These are phyloP conservation scores for Endotricha flammealis DNA, from an alignment of 2,888 invertebrate genomes.

Conservation along the genomic window DNA sequence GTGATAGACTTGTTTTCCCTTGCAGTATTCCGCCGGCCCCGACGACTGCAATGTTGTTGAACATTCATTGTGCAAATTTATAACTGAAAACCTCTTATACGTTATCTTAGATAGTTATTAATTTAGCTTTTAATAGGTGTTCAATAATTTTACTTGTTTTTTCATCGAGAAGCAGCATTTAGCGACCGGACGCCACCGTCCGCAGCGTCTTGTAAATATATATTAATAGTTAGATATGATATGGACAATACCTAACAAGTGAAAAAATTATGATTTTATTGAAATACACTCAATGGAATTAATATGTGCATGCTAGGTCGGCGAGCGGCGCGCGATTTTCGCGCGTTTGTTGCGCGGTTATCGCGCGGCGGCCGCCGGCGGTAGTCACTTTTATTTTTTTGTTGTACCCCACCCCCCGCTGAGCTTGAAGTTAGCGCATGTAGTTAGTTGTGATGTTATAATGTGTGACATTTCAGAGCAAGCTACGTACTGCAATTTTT, in stretches of 20 bases:
- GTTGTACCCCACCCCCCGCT: slow-evolving; percentile 30
- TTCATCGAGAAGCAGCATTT: slow-evolving; percentile 54
- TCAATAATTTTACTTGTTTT: slow-evolving; percentile 62
- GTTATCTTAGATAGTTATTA: slow-evolving; percentile 69
- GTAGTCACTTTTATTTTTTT: slow-evolving; percentile 56
- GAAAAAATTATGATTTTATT: slow-evolving; percentile 70
- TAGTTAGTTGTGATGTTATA: slow-evolving; percentile 35
- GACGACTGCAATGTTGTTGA: slow-evolving; percentile 31
- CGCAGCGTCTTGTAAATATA: slow-evolving; percentile 61
- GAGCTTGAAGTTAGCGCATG: slow-evolving; percentile 49
- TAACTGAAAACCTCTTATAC: slow-evolving; percentile 59
- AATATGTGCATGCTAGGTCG: slow-evolving; percentile 53
- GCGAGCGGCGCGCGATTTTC: slow-evolving; percentile 23
- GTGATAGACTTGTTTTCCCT: slow-evolving; percentile 45
- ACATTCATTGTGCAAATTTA: slow-evolving; percentile 35
- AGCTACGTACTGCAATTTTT: too few species aligned
- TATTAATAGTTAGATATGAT: slow-evolving; percentile 69
- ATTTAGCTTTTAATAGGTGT: slow-evolving; percentile 76
- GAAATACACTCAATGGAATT: slow-evolving; percentile 74
- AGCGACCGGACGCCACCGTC: slow-evolving; percentile 36
- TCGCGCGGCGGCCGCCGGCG: slow-evolving; percentile 27
- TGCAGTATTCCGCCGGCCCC: slow-evolving; percentile 38
- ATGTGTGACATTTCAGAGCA: slow-evolving; percentile 23
- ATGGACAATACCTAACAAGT: slow-evolving; percentile 79
- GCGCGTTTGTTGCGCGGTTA: slow-evolving; percentile 21